Evolutionary conservation across 2,797 vertebrate species (phyloP), one percentile per base, ranked within the genome.

Genomic region (Sebastes kiyomatsui): DNA sequence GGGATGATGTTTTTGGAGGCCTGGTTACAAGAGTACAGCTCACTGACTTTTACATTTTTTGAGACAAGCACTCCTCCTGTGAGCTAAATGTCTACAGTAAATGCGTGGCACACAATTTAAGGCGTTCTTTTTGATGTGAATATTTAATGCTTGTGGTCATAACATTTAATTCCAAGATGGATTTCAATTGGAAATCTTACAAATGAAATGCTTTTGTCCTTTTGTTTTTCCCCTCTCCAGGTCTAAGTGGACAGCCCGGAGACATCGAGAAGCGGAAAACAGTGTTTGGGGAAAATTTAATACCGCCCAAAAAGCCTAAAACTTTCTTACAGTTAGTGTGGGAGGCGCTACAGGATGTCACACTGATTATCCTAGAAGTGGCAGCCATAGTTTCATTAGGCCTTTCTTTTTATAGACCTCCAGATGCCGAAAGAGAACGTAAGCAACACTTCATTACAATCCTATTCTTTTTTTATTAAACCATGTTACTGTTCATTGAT

Each of bases 301-400:
- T 99, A 98, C 99, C 99, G 95, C 99, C 99, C 93, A 99, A 99
- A 98, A 99, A 99, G 96, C 97, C 99, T 97, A 99, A 99, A 98
- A 99, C 99, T 60, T 99, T 99, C 97, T 97, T 99, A 96, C 98
- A 99, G 69, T 98, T 99, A 99, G 98, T 99, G 93, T 99, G 99
- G 99, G 98, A 99, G 97, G 99, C 99, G 77, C 97, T 99, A 94
- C 99, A 99, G 95, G 99, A 99, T 33, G 99, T 99, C 95, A 99
- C 99, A 33, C 96, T 99, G 96, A 99, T 99, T 95, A 99, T 99
- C 94, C 96, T 99, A 94, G 99, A 99, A 97, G 97, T 99, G 95
- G 99, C 99, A 97, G 99, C 99, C 74, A 95, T 99, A 97, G 96
- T 99, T 95, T 99, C 98, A 88, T 95, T 99, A 97, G 98, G 97